phyloP scores from a whole-genome alignment of 2,888 invertebrate genomes.

The Clitarchus hookeri region DNA sequence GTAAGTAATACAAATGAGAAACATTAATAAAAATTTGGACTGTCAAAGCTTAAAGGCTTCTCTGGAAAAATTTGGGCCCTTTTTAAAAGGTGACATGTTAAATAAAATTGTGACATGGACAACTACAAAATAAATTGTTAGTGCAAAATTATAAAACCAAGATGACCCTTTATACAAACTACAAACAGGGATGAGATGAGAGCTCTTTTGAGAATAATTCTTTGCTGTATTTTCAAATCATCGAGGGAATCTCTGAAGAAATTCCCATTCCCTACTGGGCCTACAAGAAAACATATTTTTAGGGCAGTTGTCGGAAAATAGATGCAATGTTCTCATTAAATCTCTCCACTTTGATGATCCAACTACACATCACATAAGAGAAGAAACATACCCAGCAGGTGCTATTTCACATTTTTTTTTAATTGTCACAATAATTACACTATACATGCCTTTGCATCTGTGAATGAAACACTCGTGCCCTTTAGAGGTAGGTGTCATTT shows the following conservation, averaged over 20 bases:
- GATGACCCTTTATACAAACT: not conserved
- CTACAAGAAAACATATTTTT: not conserved
- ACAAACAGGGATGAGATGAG: not conserved
- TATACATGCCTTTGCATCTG: slow-evolving; percentile 35
- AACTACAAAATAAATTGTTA: not conserved
- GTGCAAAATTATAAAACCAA: not conserved
- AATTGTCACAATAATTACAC: not conserved
- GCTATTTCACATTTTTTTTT: slow-evolving; percentile 7
- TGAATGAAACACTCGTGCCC: slow-evolving; percentile 36
- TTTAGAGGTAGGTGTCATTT: slow-evolving; percentile 42
- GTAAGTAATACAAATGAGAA: not conserved
- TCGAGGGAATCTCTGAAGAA: slow-evolving; percentile 22
- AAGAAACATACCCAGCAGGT: slow-evolving; percentile 15
- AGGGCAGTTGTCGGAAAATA: not conserved
- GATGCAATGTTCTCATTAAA: not conserved
- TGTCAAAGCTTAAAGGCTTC: not conserved
- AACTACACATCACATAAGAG: not conserved
- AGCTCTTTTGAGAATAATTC: not conserved
- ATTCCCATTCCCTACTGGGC: not conserved
- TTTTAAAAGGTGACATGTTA: too few species aligned
- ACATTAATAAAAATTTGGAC: not conserved
- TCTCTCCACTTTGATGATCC: not conserved
- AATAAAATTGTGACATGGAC: too few species aligned
- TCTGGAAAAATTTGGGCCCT: not conserved
- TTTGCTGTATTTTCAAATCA: slow-evolving; percentile 10